These are phyloP conservation scores for Numida meleagris DNA, from an alignment of 2,113 vertebrate genomes.

Conservation along the genomic window DNA sequence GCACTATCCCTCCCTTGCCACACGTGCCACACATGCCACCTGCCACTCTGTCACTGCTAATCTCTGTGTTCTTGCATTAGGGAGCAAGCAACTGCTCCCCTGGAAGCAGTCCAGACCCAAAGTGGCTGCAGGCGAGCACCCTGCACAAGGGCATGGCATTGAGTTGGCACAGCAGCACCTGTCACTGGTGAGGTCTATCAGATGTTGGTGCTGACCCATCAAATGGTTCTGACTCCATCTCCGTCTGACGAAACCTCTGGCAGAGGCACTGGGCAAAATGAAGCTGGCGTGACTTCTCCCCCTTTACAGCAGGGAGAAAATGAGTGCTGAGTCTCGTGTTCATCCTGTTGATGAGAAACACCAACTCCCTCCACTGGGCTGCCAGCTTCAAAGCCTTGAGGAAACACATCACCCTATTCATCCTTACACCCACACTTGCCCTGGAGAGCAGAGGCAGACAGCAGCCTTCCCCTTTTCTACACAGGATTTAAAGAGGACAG, in stretches of 20 bases:
- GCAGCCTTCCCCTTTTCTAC: not conserved
- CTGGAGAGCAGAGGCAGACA: not conserved
- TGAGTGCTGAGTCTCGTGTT: constrained; percentile 2
- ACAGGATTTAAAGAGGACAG: not conserved
- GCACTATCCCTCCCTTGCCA: constrained; percentile 16
- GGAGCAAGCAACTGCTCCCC: constrained; percentile 26
- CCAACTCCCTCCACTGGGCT: not conserved
- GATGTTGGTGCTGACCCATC: not conserved
- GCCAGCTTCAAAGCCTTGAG: constrained; percentile 48
- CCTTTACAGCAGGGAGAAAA: not conserved
- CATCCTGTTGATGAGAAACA: constrained; percentile 10
- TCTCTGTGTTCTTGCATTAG: not conserved
- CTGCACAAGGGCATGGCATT: not conserved
- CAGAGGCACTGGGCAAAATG: not conserved
- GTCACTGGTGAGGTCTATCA: not conserved
- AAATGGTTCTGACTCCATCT: not conserved
- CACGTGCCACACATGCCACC: not conserved
- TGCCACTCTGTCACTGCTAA: not conserved
- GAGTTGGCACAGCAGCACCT: not conserved
- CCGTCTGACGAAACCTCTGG: not conserved
- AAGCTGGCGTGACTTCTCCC: not conserved
- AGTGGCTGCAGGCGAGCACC: not conserved
- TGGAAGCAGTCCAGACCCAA: constrained; percentile 28
- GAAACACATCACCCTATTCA: constrained; percentile 47
- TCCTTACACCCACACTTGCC: not conserved